These are phyloP conservation scores for Furcifer pardalis DNA, from an alignment of 2,797 vertebrate species.

Conservation along the genomic window DNA sequence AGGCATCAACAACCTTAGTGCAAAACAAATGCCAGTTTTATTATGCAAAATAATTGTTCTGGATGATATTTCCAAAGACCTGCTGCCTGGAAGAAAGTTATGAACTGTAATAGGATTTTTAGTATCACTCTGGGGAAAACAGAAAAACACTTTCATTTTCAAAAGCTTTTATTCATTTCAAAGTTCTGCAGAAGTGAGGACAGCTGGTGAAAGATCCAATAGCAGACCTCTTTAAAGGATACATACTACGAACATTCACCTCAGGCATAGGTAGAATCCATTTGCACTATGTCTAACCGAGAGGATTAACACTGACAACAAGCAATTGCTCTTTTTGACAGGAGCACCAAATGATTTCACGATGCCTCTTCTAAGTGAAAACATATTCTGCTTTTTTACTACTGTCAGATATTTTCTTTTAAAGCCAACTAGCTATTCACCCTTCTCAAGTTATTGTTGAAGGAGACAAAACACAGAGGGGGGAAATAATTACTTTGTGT, in stretches of 20 bases:
- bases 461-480: slow-evolving; percentile 68
- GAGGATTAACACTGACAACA: slow-evolving; percentile 61
- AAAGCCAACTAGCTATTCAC: slow-evolving; percentile 56
- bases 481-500: slow-evolving; percentile 57
- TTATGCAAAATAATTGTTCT: neutral
- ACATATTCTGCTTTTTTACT: slow-evolving; percentile 74
- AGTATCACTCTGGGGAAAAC: neutral
- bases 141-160: neutral
- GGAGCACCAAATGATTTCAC: slow-evolving; percentile 67
- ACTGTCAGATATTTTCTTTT: slow-evolving; percentile 60
- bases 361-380: slow-evolving; percentile 70
- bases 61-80: neutral
- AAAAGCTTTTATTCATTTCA: neutral
- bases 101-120: neutral
- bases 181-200: neutral
- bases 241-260: neutral
- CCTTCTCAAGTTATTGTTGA: slow-evolving; percentile 64
- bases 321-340: slow-evolving; percentile 70
- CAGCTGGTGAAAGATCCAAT: neutral
- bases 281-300: slow-evolving; percentile 40
- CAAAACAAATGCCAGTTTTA: neutral
- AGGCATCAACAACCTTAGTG: neutral
- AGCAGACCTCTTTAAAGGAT: neutral
- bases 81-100: neutral
- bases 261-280: slow-evolving; percentile 5